Evolutionary conservation across 1,140 invertebrate genomes (phyloP).

Genomic region (honey bee (Apis mellifera)): Amel_HAv3.1 CM009931.2:15519501-15520000

Average conservation of each 20-base stretch:
- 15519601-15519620: background rate
- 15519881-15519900: background rate
- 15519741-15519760: conserved; percentile 59
- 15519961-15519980: background rate
- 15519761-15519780: conserved; percentile 54
- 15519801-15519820: conserved; percentile 56
- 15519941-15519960: no score
- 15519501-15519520: no score
- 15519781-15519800: conserved; percentile 60
- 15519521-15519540: no score
- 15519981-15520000: background rate
- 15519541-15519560: no score
- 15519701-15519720: conserved; percentile 67
- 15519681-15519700: conserved; percentile 59
- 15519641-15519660: background rate
- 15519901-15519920: no score
- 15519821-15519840: conserved; percentile 2
- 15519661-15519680: conserved; percentile 12
- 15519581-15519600: background rate
- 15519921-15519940: no score
- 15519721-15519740: conserved; percentile 60
- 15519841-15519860: background rate
- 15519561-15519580: no score
- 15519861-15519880: background rate
- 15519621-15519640: background rate